phyloP scores from a whole-genome alignment of 2,888 invertebrate species.

The Rhagium mordax region DNA sequence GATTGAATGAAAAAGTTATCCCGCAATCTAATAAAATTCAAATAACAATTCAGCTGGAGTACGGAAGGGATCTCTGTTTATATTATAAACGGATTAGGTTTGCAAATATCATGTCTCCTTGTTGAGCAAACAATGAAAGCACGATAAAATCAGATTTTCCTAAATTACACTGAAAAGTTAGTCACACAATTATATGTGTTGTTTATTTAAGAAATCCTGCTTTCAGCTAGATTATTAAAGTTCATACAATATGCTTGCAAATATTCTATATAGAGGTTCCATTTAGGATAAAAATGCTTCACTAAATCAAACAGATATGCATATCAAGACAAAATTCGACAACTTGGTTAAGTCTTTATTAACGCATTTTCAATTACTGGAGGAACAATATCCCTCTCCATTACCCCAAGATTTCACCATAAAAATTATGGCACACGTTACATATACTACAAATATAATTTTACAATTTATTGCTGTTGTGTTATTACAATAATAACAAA shows the following conservation, averaged over 20 bases:
- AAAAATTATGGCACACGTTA: too few relatives aligned
- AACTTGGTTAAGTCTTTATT: too few relatives aligned
- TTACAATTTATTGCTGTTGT: background rate
- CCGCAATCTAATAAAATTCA: constrained; percentile 62
- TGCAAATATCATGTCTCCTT: constrained; percentile 59
- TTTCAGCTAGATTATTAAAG: constrained; percentile 14
- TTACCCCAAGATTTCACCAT: too few relatives aligned
- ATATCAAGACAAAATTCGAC: too few relatives aligned
- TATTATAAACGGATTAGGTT: constrained; percentile 62
- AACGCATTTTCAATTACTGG: too few relatives aligned
- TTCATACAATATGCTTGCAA: constrained; percentile 16
- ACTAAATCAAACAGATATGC: background rate
- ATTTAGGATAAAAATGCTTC: background rate
- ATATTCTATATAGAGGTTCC: constrained; percentile 2
- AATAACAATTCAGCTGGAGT: constrained; percentile 59
- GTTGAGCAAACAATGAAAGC: constrained; percentile 53
- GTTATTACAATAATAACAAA: background rate
- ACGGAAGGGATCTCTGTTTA: constrained; percentile 59
- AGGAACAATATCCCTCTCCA: too few relatives aligned
- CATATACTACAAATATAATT: too few relatives aligned
- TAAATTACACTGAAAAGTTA: constrained; percentile 50
- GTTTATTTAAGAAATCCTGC: constrained; percentile 32
- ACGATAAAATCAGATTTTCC: constrained; percentile 53
- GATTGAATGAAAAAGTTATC: background rate
- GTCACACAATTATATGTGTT: constrained; percentile 37